These are phyloP conservation scores for Gryllus bimaculatus DNA, from an alignment of 1,140 invertebrate species.

Conservation along the genomic window DNA sequence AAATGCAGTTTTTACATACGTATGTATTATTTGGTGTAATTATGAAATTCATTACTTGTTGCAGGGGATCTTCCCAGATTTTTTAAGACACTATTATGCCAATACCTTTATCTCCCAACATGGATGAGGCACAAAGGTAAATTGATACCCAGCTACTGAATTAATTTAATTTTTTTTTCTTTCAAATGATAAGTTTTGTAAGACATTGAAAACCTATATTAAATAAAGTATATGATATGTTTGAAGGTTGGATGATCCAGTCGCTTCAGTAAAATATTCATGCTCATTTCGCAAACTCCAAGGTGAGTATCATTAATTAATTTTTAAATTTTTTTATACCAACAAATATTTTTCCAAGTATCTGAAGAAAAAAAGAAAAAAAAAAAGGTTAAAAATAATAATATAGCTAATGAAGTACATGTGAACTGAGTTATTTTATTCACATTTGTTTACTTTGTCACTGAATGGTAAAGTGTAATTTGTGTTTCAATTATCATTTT, in stretches of 20 bases:
- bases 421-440: background rate
- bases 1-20: too few relatives aligned
- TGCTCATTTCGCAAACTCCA: background rate
- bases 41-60: background rate
- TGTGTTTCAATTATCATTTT: constrained; percentile 12
- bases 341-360: background rate
- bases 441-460: background rate
- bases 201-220: background rate
- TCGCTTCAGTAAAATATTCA: background rate
- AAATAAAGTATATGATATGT: background rate
- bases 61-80: background rate
- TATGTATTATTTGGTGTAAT: too few relatives aligned
- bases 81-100: background rate
- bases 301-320: background rate
- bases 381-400: background rate
- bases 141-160: background rate
- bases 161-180: background rate
- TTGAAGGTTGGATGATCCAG: background rate
- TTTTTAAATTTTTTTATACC: background rate
- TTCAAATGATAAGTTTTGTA: background rate
- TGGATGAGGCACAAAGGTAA: background rate
- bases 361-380: background rate
- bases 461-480: background rate
- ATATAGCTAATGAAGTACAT: background rate
- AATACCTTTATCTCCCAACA: background rate